phyloP scores from a whole-genome alignment of 2,113 vertebrate genomes.

The Hemiscyllium ocellatum region DNA sequence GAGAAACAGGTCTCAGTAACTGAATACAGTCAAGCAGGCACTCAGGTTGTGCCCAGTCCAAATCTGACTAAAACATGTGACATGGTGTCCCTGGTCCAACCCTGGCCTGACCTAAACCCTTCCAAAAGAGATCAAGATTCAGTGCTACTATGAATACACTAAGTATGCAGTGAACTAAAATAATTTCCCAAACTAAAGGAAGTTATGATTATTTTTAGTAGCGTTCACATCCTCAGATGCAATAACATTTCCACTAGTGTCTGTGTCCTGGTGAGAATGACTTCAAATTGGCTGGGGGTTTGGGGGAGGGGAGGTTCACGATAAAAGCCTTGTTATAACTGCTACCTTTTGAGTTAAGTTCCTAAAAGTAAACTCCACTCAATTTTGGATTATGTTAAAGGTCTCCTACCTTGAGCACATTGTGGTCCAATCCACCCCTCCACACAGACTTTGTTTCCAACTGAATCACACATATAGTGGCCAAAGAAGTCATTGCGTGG shows the following conservation, averaged over 20 bases:
- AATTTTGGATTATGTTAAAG: not conserved
- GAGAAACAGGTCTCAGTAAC: too few species aligned
- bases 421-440: constrained; percentile 62
- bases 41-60: too few species aligned
- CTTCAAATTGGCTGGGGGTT: not conserved
- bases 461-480: constrained; percentile 66
- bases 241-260: not conserved
- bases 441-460: constrained; percentile 69
- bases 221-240: not conserved
- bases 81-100: too few species aligned
- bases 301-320: not conserved
- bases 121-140: too few species aligned
- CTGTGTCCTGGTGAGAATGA: not conserved
- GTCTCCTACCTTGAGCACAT: constrained; percentile 53
- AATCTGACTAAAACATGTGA: too few species aligned
- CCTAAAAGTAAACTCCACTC: not conserved
- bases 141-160: too few species aligned
- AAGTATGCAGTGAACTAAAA: too few species aligned
- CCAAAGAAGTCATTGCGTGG: constrained; percentile 63
- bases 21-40: too few species aligned
- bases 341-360: not conserved
- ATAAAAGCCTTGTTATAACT: not conserved
- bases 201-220: not conserved
- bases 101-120: too few species aligned
- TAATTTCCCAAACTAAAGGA: too few species aligned